phyloP scores from a whole-genome alignment of 2,113 vertebrate species.

The Gadus macrocephalus region DNA sequence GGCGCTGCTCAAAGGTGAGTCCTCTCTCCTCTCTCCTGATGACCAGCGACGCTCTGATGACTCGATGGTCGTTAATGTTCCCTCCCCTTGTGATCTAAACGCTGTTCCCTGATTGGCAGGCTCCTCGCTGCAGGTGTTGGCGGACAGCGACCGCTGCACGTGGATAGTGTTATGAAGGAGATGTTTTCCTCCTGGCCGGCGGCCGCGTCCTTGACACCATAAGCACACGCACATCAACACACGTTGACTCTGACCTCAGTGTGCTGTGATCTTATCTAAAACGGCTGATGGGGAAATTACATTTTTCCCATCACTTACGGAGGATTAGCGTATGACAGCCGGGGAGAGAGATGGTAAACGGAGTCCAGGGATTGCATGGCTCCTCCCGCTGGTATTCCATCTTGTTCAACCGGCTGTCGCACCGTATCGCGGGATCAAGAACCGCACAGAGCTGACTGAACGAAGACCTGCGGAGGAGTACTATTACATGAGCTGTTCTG shows the following conservation, averaged over 20 bases:
- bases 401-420: constrained; percentile 3
- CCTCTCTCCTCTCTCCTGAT: neutral
- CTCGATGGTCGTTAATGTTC: no score
- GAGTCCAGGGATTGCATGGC: neutral
- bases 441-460: constrained; percentile 45
- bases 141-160: constrained; percentile 84
- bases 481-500: constrained; percentile 22
- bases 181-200: neutral
- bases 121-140: constrained; percentile 85
- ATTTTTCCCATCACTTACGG: no score
- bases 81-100: no score
- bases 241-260: neutral
- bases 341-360: no score
- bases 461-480: constrained; percentile 9
- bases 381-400: neutral
- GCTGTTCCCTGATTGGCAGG: constrained; percentile 56
- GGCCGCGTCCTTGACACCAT: constrained; percentile 8
- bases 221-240: neutral
- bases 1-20: no score
- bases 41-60: no score
- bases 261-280: no score
- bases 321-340: no score
- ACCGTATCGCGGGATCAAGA: constrained; percentile 31
- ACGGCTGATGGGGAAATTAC: no score
- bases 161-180: constrained; percentile 83